Conservation (phyloP, 2,113 vertebrate species). For the Hippocampus comes region DNA sequence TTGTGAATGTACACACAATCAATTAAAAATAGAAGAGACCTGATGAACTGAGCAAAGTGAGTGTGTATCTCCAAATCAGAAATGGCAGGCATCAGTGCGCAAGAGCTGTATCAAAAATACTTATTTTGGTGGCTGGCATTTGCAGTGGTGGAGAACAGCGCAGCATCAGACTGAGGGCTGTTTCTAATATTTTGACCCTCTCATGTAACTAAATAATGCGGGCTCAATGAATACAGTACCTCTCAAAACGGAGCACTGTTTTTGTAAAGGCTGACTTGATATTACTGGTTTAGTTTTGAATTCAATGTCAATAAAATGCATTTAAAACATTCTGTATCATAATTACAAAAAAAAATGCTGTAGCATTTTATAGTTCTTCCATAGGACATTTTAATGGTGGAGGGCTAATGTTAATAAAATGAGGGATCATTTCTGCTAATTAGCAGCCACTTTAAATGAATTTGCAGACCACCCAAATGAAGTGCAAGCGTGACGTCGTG, state of each 20-base stretch:
- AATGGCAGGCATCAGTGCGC: no score
- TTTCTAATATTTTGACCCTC: not conserved
- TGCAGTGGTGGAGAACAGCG: not conserved
- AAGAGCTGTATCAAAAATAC: no score
- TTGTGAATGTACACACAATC: no score
- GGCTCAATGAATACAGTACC: not conserved
- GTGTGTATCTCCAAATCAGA: not conserved
- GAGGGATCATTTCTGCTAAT: not conserved
- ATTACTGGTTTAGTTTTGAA: no score
- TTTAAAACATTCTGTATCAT: no score
- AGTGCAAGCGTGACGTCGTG: not conserved
- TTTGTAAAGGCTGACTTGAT: no score
- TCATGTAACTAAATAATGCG: not conserved
- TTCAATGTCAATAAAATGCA: no score
- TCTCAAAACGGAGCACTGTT: no score
- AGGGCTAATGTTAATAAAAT: not conserved
- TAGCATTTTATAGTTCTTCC: not conserved
- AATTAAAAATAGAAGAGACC: no score
- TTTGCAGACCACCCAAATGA: not conserved
- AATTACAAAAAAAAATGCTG: no score
- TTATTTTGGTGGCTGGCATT: not conserved
- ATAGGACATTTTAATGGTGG: not conserved
- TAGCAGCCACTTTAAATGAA: conserved; percentile 2
- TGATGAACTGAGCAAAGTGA: no score
- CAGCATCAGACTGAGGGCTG: no score